Conservation (phyloP, 2,888 invertebrate genomes). For the Dryobotodes eremita region DNA sequence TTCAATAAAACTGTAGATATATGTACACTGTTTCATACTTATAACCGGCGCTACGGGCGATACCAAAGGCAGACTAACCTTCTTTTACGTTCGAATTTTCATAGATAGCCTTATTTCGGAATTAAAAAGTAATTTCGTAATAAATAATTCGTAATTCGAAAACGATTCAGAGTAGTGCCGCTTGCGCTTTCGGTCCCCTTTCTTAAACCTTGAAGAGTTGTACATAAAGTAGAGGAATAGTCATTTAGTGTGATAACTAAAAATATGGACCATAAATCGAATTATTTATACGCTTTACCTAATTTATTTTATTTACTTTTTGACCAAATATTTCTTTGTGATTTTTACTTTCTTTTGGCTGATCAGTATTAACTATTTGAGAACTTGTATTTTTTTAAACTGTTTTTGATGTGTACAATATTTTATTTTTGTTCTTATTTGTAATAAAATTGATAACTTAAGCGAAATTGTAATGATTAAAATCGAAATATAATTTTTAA, state of each 20-base stretch:
- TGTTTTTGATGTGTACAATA: constrained; percentile 18
- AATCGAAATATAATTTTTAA: constrained; percentile 34
- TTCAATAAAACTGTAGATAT: constrained; percentile 4
- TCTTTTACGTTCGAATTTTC: not conserved
- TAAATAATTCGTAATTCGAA: constrained; percentile 9
- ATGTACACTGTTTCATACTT: not conserved
- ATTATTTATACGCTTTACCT: constrained; percentile 58
- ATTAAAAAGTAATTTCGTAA: not conserved
- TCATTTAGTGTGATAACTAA: constrained; percentile 68
- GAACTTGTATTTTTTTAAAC: constrained; percentile 21
- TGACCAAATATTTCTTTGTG: constrained; percentile 42
- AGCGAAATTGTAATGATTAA: constrained; percentile 3
- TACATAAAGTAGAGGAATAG: constrained; percentile 55
- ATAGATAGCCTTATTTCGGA: not conserved
- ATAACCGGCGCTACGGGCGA: not conserved
- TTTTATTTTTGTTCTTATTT: constrained; percentile 20
- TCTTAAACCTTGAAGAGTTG: constrained; percentile 15
- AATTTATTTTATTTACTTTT: constrained; percentile 46
- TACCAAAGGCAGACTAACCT: not conserved
- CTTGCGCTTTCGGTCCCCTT: constrained; percentile 31
- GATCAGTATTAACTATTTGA: constrained; percentile 55
- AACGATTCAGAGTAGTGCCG: not conserved
- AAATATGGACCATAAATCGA: constrained; percentile 69
- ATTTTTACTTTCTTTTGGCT: constrained; percentile 38
- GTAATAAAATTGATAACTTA: constrained; percentile 21